Base-by-base conservation (phyloP, 1,140 invertebrate species). In the Magallana ariakensis region DNA sequence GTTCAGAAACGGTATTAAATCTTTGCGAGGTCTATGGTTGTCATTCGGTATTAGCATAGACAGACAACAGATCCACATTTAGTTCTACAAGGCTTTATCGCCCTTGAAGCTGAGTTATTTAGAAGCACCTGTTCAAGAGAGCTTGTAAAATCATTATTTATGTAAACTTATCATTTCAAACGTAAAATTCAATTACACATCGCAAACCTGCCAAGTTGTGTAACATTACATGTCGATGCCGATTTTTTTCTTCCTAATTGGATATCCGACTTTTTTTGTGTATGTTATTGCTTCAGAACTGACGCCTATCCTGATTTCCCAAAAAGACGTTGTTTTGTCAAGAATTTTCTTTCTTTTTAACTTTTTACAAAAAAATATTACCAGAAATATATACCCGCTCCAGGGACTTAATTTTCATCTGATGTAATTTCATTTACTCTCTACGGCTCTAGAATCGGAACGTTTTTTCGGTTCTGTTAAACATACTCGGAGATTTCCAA, bases 141-240 rank as follows among this genome's bases (percentile, higher is more conserved):
- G 66, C 66, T 75, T 75, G 66, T 75, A 75, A 75, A 75, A 22
- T 75, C 19, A 75, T 75, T 75, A 75, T 75, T 75, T 75, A 75
- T 75, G 66, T 22, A 75, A 75, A 75, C 66, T 75, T 75, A 75
- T 75, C 66, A 75, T 75, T 75, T 22, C 66, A 75, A 75, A 75
- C 66, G 66, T 75, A 75, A 75, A 75, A 75, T 75, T 75, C 66
- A 75, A 75, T 75, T 75, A 75, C 66, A 75, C 7, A 26, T 75
- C 66, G 66, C 66, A 75, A 26, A 75, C 66, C 66, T 75, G 66
- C 66, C 66, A 75, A 75, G 66, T 75, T 75, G 66, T 75, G 66
- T 75, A 75, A 75, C 66, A 75, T 75, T 75, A 75, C 66, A 75
- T 75, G 66, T 75, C 13, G 66, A 75, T 75, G 33, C 10, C 26